Conservation (phyloP, 2,113 vertebrate genomes). For the Sylvia atricapilla region DNA sequence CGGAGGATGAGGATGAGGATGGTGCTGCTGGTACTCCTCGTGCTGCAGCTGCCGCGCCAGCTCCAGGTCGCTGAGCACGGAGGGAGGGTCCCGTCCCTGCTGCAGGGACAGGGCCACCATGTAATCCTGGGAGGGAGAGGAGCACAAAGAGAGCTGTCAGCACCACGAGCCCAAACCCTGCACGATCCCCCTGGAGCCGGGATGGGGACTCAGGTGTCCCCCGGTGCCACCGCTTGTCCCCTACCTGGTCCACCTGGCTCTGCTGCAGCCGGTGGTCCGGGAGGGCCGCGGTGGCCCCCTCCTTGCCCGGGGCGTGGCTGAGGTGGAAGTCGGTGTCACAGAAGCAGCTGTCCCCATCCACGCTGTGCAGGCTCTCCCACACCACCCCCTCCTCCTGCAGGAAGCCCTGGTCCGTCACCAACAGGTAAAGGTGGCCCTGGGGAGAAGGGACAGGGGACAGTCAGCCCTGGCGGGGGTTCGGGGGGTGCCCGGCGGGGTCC, state of each 20-base stretch:
- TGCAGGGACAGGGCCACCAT: conserved; percentile 90
- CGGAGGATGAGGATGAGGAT: background rate
- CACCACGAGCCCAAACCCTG: background rate
- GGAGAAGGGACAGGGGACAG: background rate
- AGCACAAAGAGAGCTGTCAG: background rate
- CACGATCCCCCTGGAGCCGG: fast-evolving
- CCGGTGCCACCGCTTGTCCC: fast-evolving
- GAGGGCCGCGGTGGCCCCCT: background rate
- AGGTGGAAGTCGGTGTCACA: conserved; percentile 87
- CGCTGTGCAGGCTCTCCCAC: conserved; percentile 92
- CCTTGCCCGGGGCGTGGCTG: conserved; percentile 76
- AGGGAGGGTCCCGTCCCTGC: background rate
- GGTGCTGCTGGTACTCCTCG: conserved; percentile 83
- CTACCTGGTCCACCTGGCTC: conserved; percentile 80
- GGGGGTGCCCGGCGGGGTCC: fast-evolving
- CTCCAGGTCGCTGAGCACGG: conserved; percentile 86
- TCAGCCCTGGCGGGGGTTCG: fast-evolving
- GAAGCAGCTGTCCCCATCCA: conserved; percentile 93
- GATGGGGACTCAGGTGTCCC: fast-evolving
- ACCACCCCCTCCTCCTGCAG: conserved; percentile 86
- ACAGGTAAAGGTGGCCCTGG: conserved; percentile 90
- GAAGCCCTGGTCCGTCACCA: conserved; percentile 95
- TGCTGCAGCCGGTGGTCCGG: conserved; percentile 64
- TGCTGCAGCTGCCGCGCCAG: conserved; percentile 89
- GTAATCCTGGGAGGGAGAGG: conserved; percentile 76